Conservation (phyloP, 1,140 invertebrate genomes). For the Gonioctena quinquepunctata region DNA sequence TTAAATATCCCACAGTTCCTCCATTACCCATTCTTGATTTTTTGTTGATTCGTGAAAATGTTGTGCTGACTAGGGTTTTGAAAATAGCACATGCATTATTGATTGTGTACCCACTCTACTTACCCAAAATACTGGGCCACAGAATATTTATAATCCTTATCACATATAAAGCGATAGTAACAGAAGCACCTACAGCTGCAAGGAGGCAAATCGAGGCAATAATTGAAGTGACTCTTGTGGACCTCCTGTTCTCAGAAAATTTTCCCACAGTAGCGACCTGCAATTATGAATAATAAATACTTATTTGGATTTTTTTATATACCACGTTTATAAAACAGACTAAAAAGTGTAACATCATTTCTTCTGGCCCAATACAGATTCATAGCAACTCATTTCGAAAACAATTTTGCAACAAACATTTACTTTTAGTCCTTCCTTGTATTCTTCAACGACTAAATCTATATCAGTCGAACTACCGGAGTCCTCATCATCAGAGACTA, state of each 20-base stretch:
- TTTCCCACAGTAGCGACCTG: slow-evolving; percentile 28
- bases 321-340: too few relatives aligned
- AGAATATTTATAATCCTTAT: slow-evolving; percentile 18
- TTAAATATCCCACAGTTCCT: too few relatives aligned
- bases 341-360: background rate
- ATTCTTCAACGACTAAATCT: slow-evolving; percentile 36
- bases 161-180: slow-evolving; percentile 19
- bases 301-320: background rate
- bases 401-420: too few relatives aligned
- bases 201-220: slow-evolving; percentile 24
- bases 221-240: slow-evolving; percentile 25
- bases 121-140: slow-evolving; percentile 30
- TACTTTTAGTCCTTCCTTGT: slow-evolving; percentile 31
- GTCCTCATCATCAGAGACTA: slow-evolving; percentile 20
- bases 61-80: too few relatives aligned
- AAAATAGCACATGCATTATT: too few relatives aligned
- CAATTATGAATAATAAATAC: background rate
- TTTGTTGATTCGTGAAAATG: too few relatives aligned
- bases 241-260: slow-evolving; percentile 23
- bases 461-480: slow-evolving; percentile 36
- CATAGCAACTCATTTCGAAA: too few relatives aligned
- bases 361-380: too few relatives aligned
- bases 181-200: slow-evolving; percentile 12
- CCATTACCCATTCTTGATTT: too few relatives aligned
- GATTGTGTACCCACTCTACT: too few relatives aligned